Base-by-base conservation (phyloP, 2,113 vertebrate genomes). In the Progne subis region DNA sequence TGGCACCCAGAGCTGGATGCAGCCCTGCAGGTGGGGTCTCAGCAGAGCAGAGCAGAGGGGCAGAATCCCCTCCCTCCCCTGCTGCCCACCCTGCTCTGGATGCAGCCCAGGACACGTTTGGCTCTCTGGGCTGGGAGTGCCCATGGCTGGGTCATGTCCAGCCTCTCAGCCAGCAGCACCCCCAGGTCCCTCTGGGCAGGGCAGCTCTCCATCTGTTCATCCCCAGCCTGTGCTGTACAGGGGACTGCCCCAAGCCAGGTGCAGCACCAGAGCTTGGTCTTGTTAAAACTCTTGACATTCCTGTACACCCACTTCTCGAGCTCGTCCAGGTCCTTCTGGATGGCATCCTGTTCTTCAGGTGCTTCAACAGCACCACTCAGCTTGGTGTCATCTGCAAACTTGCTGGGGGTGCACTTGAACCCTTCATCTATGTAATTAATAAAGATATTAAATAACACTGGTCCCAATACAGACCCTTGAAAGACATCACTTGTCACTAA, bases 231-330 rank as follows among this genome's bases (percentile, higher is more conserved):
- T 3, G 50, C 2, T 80, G 67, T 15, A 12, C 0, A 0, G 0
- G 25, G 29, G 13, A 0, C 2, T 71, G 34, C 1, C 29, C 29
- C 0, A 0, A 8, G 3, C 18, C 28, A 70, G 3, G 3, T 24
- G 39, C 39, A 78, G 41, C 8, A 63, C 28, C n/a, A 2, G 56
- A 17, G 24, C 41, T 20, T 56, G 29, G 7, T 14, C 25, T 16
- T 63, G 19, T 34, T 63, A 71, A 34, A 43, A 1, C 25, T 31
- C 31, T 3, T 43, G 11, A 49, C 20, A 41, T 26, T 56, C 3
- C 20, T 16, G 2, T 34, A 11, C 3, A 11, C 20, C 5, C 43
- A 18, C 20, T 64, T 26, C 31, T 21, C 7, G 12, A 57, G 26
- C 8, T 63, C 57, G 37, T 65, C 12, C 52, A 65, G 52, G 31